These are phyloP conservation scores for Nasonovia ribisnigri DNA, from an alignment of 2,888 invertebrate species.

Conservation along the genomic window DNA sequence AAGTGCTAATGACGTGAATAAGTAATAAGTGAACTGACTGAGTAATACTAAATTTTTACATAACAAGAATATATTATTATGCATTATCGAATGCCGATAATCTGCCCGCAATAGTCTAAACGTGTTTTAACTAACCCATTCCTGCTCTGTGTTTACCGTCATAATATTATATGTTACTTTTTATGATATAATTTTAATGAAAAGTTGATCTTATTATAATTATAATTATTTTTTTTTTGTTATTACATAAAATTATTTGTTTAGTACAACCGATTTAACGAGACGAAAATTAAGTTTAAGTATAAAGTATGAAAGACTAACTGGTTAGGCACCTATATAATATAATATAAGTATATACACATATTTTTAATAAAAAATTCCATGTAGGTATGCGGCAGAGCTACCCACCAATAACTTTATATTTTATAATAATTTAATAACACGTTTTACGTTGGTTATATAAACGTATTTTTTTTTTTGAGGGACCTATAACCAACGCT, in stretches of 20 bases:
- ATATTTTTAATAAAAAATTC: background rate
- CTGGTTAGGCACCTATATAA: background rate
- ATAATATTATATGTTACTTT: conserved; percentile 14
- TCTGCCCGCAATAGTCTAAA: conserved; percentile 16
- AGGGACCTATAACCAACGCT: background rate
- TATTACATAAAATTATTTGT: background rate
- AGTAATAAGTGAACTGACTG: conserved; percentile 31
- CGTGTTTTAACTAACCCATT: conserved; percentile 27
- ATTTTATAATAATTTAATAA: background rate
- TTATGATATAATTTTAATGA: conserved; percentile 29
- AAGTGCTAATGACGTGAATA: conserved; percentile 41
- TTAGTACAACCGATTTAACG: background rate
- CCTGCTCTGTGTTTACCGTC: conserved; percentile 9
- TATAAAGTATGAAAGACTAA: background rate
- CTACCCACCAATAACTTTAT: background rate
- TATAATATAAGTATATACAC: background rate
- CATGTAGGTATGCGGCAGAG: background rate
- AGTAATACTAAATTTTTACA: conserved; percentile 39
- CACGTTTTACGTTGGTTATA: background rate
- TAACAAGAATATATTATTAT: conserved; percentile 44
- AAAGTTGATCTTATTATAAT: background rate
- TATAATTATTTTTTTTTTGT: background rate
- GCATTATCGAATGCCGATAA: conserved; percentile 29
- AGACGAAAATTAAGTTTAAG: background rate
- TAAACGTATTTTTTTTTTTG: background rate